Base-by-base conservation (phyloP, 2,888 invertebrate genomes). In the Brachyptera risi region DNA sequence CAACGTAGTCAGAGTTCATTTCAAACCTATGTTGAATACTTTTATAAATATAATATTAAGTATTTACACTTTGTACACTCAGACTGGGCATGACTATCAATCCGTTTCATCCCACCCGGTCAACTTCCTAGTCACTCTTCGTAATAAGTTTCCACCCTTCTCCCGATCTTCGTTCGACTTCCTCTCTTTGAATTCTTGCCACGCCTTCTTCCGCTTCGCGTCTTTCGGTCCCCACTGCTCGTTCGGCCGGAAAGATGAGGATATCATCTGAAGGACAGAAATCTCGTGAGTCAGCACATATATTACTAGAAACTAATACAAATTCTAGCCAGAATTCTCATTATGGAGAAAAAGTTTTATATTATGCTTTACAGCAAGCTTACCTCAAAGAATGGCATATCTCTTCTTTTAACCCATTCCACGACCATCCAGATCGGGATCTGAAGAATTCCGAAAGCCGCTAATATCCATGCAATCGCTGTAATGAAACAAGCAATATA, bases 381-480 rank as follows among this genome's bases (percentile, higher is more conserved):
- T 51, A 51, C 51, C 51, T 51, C 31, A 3, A 31, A 15, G 19
- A 17, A 3, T 5, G 51, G 51, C 51, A 26, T 7, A 31, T 51
- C 31, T 15, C 51, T 27, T 7, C 51, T 15, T 21, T 51, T 27
- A 2, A 27, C 17, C 2, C 13, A 51, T 15, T 24, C 27, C n/a
- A 58, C 3, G 2, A 73, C 27, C 5, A 74, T 75, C 79, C 81
- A 84, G 1, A 79, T 67, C 0, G 80, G 73, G 15, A 84, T 73
- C 68, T 81, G 81, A 0, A 78, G 44, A 1, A 81, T 71, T 9
- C 81, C 80, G 51, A 82, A 65, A 1, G 68, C 71, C 15, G 83
- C 68, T 17, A 81, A 66, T 7, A 74, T 65, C 80, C 80, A 80
- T n/a, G 80, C 81, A 56, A 74, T 76, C 58, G 72, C 82, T 80